Base-by-base conservation (phyloP, 2,888 invertebrate species). In the Ectobius pallidus region DNA sequence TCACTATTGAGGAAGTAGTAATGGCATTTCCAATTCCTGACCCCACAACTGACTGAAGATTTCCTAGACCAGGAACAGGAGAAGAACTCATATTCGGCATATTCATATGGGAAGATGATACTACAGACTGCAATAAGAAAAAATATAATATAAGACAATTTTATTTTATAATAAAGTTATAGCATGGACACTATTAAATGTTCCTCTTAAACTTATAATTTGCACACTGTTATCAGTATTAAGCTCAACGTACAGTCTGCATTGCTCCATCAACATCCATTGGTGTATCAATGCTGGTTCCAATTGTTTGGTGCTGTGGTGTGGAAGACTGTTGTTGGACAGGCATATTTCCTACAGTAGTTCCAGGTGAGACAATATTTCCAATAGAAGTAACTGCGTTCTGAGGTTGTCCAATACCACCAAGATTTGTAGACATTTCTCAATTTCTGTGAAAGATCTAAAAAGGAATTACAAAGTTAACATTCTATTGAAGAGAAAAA, bases 201-300 rank as follows among this genome's bases (percentile, higher is more conserved):
- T n/a, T n/a, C n/a, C n/a, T n/a, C n/a, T n/a, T n/a, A n/a, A n/a
- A n/a, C n/a, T n/a, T n/a, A n/a, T n/a, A n/a, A n/a, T n/a, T n/a
- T n/a, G n/a, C n/a, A n/a, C n/a, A n/a, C n/a, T n/a, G n/a, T n/a
- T n/a, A n/a, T n/a, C n/a, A n/a, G 4, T 18, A 18, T 42, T 32
- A 46, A 46, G 18, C 2, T 58, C 30, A 34, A 58, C 58, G 32
- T 46, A 65, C 65, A 55, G 68, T 42, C 30, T 65, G 70, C 42
- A 67, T 42, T 44, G 61, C 46, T 30, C 71, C 71, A 34, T 73
- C 73, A 3, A 71, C 62, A 49, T 73, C 70, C 73, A 73, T 69
- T 32, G 74, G 61, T 49, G 72, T 49, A 49, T 65, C 49, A 55
- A 62, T 73, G 30, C 46, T 68, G n/a, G 68, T 70, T 14, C 67